Evolutionary conservation across 2,797 vertebrate genomes (phyloP).

Genomic region (Antennarius maculatus): DNA sequence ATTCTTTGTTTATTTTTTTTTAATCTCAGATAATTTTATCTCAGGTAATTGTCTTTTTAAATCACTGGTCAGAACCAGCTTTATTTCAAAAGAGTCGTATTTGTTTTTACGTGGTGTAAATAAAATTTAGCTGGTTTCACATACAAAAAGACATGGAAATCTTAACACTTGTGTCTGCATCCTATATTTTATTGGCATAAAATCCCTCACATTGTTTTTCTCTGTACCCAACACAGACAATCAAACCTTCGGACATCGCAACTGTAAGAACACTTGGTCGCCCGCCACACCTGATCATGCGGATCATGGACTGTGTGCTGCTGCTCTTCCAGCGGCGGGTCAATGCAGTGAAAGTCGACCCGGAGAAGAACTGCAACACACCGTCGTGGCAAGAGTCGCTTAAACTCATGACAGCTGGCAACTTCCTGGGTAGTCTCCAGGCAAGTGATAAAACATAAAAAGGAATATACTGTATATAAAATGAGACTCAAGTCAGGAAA

Average conservation of each 20-base stretch:
- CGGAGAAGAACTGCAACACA: constrained; percentile 84
- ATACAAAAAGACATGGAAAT: too few species aligned
- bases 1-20: too few species aligned
- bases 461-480: too few species aligned
- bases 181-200: too few species aligned
- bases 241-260: constrained; percentile 94
- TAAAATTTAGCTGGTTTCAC: too few species aligned
- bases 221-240: constrained; percentile 81
- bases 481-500: not conserved
- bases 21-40: too few species aligned
- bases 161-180: too few species aligned
- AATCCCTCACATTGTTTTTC: not conserved
- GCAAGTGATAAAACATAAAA: constrained; percentile 30
- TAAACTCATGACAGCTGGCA: constrained; percentile 96
- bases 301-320: constrained; percentile 97
- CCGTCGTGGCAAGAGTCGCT: constrained; percentile 97
- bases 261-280: constrained; percentile 92
- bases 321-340: constrained; percentile 92
- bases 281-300: constrained; percentile 97
- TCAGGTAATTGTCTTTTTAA: not conserved
- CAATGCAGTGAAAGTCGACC: constrained; percentile 87
- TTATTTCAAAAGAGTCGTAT: too few species aligned
- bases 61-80: not conserved
- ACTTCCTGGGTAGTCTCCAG: constrained; percentile 90
- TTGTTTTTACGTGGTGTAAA: too few species aligned